Evolutionary conservation across 2,797 vertebrate species (phyloP).

Genomic region (Poeciliopsis presidionis): DNA sequence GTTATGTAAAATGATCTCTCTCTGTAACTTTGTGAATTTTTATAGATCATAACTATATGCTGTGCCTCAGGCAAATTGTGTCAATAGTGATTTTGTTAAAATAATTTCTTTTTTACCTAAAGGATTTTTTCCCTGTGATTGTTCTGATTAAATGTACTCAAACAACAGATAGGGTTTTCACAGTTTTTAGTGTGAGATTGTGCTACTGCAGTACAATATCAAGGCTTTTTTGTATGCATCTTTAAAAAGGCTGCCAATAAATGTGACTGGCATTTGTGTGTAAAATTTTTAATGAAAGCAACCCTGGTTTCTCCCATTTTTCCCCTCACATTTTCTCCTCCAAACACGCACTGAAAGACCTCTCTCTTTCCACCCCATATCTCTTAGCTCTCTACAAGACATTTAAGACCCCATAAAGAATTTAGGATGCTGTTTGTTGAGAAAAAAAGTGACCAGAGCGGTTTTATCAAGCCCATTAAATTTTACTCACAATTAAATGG

Average conservation of each 20-base stretch:
- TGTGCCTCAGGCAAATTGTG: not conserved
- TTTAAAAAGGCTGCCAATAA: not conserved
- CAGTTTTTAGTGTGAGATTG: not conserved
- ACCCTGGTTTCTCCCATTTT: not conserved
- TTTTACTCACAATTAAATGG: slow-evolving; percentile 71
- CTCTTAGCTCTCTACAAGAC: slow-evolving; percentile 55
- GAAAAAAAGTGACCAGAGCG: slow-evolving; percentile 68
- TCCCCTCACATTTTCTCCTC: slow-evolving; percentile 22
- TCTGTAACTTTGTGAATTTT: not conserved
- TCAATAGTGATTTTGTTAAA: not conserved
- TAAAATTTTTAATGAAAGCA: not conserved
- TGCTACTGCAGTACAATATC: not conserved
- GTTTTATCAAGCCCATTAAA: slow-evolving; percentile 79
- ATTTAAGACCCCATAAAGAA: slow-evolving; percentile 76
- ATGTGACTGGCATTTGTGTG: not conserved
- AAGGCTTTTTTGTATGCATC: not conserved
- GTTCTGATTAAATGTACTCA: not conserved
- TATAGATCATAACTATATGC: not conserved
- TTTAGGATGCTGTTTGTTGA: slow-evolving; percentile 74
- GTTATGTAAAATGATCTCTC: not conserved
- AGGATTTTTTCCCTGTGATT: not conserved
- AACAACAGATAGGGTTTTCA: not conserved
- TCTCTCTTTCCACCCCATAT: slow-evolving; percentile 37
- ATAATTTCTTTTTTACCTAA: not conserved
- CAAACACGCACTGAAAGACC: slow-evolving; percentile 19